A percentile compares a stretch with the other conserved stretches of the same genome.
Conservation (phyloP, 2,888 invertebrate genomes). For the Merodon equestris region DNA sequence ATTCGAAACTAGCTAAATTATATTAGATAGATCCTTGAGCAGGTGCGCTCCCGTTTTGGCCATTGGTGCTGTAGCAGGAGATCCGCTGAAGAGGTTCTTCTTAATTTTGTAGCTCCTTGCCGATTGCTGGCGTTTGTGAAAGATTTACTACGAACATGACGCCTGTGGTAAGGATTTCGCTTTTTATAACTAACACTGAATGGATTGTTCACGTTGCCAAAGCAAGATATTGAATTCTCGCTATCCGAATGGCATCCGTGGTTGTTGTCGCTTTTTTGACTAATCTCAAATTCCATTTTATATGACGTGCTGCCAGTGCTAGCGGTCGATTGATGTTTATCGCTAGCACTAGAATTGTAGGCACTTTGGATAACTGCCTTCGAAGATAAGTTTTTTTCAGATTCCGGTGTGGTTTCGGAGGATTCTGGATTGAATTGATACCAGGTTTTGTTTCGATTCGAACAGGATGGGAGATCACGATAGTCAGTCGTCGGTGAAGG, state of each 20-base stretch:
- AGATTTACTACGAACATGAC: conserved; percentile 76
- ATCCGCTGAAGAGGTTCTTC: conserved; percentile 77
- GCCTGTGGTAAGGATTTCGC: conserved; percentile 52
- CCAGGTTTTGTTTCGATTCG: conserved; percentile 30
- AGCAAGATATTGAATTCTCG: conserved; percentile 74
- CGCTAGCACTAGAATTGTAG: conserved; percentile 11
- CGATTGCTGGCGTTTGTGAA: conserved; percentile 72
- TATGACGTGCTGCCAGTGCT: conserved; percentile 46
- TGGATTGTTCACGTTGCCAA: conserved; percentile 73
- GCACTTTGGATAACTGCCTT: not conserved
- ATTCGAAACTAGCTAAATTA: conserved; percentile 11
- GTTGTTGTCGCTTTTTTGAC: not conserved
- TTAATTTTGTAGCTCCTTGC: conserved; percentile 64
- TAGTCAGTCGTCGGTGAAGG: conserved; percentile 70
- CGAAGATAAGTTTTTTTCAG: conserved; percentile 26
- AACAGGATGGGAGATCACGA: conserved; percentile 11
- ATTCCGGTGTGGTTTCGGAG: conserved; percentile 2
- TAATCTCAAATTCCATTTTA: conserved; percentile 28
- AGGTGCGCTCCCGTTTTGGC: conserved; percentile 43
- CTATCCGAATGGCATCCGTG: conserved; percentile 22
- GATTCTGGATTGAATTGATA: conserved; percentile 11
- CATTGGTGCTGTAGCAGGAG: conserved; percentile 72
- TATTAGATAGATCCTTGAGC: conserved; percentile 57
- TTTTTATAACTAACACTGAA: conserved; percentile 69
- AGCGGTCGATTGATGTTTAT: conserved; percentile 29